Evolutionary conservation across 2,797 vertebrate genomes (phyloP), one percentile per base, ranked within the genome.

Genomic region (Menidia menidia): DNA sequence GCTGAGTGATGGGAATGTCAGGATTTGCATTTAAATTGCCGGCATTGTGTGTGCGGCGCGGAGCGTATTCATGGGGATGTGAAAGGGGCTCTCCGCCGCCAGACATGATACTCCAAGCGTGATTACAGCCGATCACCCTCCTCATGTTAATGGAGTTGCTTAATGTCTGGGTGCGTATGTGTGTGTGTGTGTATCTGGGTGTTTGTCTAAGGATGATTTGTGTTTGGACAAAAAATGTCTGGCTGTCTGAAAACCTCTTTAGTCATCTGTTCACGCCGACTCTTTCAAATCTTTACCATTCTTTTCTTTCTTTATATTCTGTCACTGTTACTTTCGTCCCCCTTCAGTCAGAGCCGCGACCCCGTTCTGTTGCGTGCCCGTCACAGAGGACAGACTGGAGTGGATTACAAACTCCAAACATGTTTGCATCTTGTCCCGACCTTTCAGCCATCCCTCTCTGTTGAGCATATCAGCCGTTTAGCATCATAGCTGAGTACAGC

Each of bases 21-120:
- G 81, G 83, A 95, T 94, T 94, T 94, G 92, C 94, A 94, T 94
- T 92, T 93, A 94, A 94, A 93, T 94, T 93, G 90, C 73, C 42
- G 61, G 62, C 81, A 91, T 92, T 92, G 93, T 92, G 90, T 84
- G 87, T 73, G 70, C 33, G 52, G 68, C 73, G 84, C 57, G 62
- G 73, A 71, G 73, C 78, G 63, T 83, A 86, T 89, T 91, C 84
- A 88, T 50, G 14, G 79, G 79, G 79, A 80, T 67, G 70, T 75
- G 82, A 89, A 89, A 85, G 70, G 70, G 83, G 78, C 71, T 70
- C 64, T 78, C 59, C 15, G 64, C 64, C 30, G 55, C 77, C 53
- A 88, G 84, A 85, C 68, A 65, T 44, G 35, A 86, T 64, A 83
- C 85, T 81, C 62, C 4, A 6, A 71, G 72, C 73, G 13, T 84